These are phyloP conservation scores for Psilopogon haemacephalus DNA, from an alignment of 2,113 vertebrate species.

Conservation along the genomic window DNA sequence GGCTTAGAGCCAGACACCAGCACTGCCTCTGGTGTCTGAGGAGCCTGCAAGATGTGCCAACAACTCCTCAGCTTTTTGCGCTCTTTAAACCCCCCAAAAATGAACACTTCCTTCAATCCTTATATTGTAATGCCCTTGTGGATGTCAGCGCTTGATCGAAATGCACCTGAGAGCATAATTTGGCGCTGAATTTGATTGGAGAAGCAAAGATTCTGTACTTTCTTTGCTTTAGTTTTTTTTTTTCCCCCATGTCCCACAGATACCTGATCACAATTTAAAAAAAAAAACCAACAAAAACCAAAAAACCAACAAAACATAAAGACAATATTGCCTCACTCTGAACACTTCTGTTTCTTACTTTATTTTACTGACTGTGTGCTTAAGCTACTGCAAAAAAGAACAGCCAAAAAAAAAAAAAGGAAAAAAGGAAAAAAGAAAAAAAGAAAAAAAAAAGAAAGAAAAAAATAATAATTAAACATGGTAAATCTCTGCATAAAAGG, in stretches of 20 bases:
- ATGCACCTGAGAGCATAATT: constrained; percentile 55
- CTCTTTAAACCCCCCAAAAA: not conserved
- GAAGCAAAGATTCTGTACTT: constrained; percentile 32
- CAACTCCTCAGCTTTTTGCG: not conserved
- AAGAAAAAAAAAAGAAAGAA: constrained; percentile 42
- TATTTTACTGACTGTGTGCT: constrained; percentile 74
- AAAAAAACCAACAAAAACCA: not conserved
- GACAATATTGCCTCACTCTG: constrained; percentile 69
- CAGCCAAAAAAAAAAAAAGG: constrained; percentile 8
- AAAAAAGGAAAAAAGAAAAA: not conserved
- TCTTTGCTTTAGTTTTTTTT: constrained; percentile 25
- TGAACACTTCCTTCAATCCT: not conserved
- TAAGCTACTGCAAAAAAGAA: constrained; percentile 70
- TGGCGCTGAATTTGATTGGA: constrained; percentile 10
- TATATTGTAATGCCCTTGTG: not conserved
- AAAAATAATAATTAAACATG: constrained; percentile 68
- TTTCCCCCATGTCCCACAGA: constrained; percentile 35
- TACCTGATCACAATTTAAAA: constrained; percentile 51
- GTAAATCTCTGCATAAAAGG: constrained; percentile 71
- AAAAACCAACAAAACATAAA: constrained; percentile 42
- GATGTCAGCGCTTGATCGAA: not conserved
- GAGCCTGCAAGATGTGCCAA: not conserved
- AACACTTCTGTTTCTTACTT: constrained; percentile 69
- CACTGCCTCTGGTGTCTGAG: not conserved
- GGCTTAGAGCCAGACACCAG: not conserved